Evolutionary conservation across 2,888 invertebrate genomes (phyloP).

Genomic region (Drosophila ezoana): DNA sequence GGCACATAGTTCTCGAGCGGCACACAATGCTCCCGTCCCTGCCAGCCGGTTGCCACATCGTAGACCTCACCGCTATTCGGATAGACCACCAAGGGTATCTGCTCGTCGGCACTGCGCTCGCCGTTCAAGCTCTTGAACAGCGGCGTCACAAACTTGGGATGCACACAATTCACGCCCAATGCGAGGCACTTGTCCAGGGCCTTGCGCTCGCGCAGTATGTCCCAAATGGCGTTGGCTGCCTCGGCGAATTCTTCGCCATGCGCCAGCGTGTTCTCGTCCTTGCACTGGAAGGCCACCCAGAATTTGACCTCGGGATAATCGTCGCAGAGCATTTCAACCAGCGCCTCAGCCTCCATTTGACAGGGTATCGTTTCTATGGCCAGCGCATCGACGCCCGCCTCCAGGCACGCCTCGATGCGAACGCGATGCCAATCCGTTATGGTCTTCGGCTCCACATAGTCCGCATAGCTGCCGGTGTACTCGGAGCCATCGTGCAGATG

Average conservation of each 20-base stretch:
- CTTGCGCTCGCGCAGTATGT: constrained; percentile 87
- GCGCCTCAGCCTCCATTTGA: constrained; percentile 92
- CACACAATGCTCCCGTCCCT: constrained; percentile 89
- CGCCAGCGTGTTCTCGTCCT: constrained; percentile 88
- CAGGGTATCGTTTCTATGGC: constrained; percentile 97
- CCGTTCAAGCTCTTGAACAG: constrained; percentile 87
- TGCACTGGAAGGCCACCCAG: constrained; percentile 95
- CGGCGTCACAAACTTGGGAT: constrained; percentile 88
- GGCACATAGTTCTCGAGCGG: constrained; percentile 90
- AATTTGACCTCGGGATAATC: constrained; percentile 92
- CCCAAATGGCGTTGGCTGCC: constrained; percentile 89
- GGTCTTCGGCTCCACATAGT: constrained; percentile 88
- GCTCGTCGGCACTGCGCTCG: constrained; percentile 83
- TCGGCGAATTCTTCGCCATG: constrained; percentile 93
- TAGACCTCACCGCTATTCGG: constrained; percentile 92
- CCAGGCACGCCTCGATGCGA: constrained; percentile 91
- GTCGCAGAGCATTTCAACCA: constrained; percentile 90
- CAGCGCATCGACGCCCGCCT: constrained; percentile 93
- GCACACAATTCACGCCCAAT: constrained; percentile 95
- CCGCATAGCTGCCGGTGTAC: constrained; percentile 94
- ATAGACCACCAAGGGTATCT: constrained; percentile 93
- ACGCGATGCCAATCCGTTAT: constrained; percentile 94
- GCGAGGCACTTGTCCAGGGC: constrained; percentile 89
- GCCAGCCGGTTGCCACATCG: constrained; percentile 86
- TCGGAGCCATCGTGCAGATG: constrained; percentile 96